Evolutionary conservation across 2,888 invertebrate species (phyloP).

Genomic region (Drosophila demipolita): DNA sequence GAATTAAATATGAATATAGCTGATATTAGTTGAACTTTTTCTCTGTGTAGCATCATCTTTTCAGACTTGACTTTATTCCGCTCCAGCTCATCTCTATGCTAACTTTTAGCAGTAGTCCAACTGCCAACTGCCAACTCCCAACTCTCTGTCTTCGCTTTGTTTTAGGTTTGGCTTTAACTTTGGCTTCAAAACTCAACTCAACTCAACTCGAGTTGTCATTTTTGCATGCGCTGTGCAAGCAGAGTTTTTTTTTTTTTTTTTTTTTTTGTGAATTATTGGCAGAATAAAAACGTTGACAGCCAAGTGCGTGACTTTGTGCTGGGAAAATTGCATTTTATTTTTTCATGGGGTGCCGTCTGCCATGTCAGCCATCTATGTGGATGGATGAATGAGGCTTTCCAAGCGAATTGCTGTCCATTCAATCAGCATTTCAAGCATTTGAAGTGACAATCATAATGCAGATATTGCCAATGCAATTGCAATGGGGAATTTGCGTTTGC

Average conservation of each 20-base stretch:
- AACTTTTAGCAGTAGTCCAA: conserved; percentile 16
- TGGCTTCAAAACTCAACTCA: conserved; percentile 17
- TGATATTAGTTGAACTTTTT: conserved; percentile 7
- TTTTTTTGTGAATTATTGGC: conserved; percentile 68
- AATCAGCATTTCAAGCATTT: conserved; percentile 75
- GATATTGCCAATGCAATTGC: conserved; percentile 61
- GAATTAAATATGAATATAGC: neutral
- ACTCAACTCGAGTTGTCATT: conserved; percentile 45
- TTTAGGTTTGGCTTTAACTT: neutral
- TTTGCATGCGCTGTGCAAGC: conserved; percentile 59
- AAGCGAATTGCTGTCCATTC: conserved; percentile 76
- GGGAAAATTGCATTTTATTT: conserved; percentile 42
- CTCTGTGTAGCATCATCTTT: neutral
- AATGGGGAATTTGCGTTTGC: conserved; percentile 41
- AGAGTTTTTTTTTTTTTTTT: conserved; percentile 37
- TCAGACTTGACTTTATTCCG: conserved; percentile 54
- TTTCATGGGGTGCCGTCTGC: conserved; percentile 40
- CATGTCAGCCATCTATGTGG: neutral
- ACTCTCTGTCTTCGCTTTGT: neutral
- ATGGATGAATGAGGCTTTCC: conserved; percentile 52
- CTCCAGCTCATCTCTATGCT: conserved; percentile 43
- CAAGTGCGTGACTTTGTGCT: conserved; percentile 71
- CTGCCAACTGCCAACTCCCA: neutral
- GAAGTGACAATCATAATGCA: conserved; percentile 80
- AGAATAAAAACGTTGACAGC: conserved; percentile 73